Percentiles rank a stretch among this genome's conserved stretches.
phyloP scores from a whole-genome alignment of 1,140 invertebrate species.

The Apis cerana region DNA sequence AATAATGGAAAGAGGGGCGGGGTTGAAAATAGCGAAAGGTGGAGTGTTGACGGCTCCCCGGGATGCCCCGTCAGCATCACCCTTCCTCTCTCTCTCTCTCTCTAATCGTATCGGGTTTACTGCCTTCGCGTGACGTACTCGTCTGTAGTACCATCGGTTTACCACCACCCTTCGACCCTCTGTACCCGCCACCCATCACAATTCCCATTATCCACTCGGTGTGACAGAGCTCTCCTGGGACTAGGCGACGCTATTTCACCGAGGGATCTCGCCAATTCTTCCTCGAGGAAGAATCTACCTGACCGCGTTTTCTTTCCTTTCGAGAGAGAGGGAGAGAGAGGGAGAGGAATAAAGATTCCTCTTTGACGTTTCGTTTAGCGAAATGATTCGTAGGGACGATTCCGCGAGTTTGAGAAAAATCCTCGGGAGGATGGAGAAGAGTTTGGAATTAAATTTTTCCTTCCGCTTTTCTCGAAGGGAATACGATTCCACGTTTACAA shows the following conservation, averaged over 20 bases:
- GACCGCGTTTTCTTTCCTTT: slow-evolving; percentile 44
- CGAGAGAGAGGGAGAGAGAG: not conserved
- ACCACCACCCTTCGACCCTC: slow-evolving; percentile 63
- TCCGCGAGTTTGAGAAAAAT: no score
- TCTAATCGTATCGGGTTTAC: slow-evolving; percentile 79
- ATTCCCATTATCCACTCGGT: slow-evolving; percentile 78
- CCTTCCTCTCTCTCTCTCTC: slow-evolving; percentile 61
- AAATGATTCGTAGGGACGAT: no score
- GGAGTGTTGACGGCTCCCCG: slow-evolving; percentile 78
- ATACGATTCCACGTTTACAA: no score
- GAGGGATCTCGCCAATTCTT: slow-evolving; percentile 50
- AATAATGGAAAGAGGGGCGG: slow-evolving; percentile 55
- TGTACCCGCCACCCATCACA: slow-evolving; percentile 72
- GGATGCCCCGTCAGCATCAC: slow-evolving; percentile 78
- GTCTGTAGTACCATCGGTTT: slow-evolving; percentile 70
- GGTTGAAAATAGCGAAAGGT: slow-evolving; percentile 60
- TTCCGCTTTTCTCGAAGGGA: no score
- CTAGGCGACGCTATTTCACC: slow-evolving; percentile 55
- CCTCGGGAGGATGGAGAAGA: no score
- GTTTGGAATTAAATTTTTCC: no score
- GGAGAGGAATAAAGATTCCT: slow-evolving; percentile 18
- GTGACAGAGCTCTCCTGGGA: slow-evolving; percentile 79
- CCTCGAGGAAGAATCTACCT: slow-evolving; percentile 32
- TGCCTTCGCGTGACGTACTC: slow-evolving; percentile 79
- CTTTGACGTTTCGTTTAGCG: no score